Evolutionary conservation across 1,140 invertebrate genomes (phyloP).

Genomic region (Danaus plexippus): DNA sequence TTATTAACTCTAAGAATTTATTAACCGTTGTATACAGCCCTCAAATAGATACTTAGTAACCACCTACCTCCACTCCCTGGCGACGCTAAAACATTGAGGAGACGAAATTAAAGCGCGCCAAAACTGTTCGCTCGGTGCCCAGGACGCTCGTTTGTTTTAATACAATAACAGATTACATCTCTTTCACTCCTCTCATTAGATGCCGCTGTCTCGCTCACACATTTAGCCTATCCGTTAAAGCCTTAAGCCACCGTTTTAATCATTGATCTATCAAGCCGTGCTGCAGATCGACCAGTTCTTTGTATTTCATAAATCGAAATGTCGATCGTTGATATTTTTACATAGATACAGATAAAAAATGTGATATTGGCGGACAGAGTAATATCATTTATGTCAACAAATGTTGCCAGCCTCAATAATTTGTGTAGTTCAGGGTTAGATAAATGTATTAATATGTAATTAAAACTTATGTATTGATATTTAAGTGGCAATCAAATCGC

Average conservation of each 20-base stretch:
- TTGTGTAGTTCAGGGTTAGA: no score
- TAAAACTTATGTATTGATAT: conserved; percentile 3
- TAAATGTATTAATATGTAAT: no score
- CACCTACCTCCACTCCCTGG: conserved; percentile 31
- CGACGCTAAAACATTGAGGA: conserved; percentile 63
- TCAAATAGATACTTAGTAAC: conserved; percentile 68
- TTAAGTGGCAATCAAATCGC: conserved; percentile 28
- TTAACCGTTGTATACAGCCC: conserved; percentile 59
- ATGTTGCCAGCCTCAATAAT: no score
- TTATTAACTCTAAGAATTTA: conserved; percentile 66
- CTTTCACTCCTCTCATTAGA: conserved; percentile 42
- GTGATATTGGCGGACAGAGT: no score
- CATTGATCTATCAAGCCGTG: conserved; percentile 23
- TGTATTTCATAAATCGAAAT: no score
- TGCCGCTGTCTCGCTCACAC: conserved; percentile 33
- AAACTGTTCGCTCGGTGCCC: conserved; percentile 64
- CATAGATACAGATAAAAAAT: no score
- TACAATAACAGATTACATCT: conserved; percentile 60
- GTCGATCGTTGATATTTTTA: no score
- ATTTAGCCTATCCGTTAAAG: conserved; percentile 56
- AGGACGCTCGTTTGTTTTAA: conserved; percentile 70
- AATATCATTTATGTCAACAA: no score
- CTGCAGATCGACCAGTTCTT: no score
- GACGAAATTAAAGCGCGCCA: conserved; percentile 69
- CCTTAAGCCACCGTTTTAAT: conserved; percentile 50